Evolutionary conservation across 1,140 invertebrate species (phyloP).

Genomic region (Cryptotermes secundus): DNA sequence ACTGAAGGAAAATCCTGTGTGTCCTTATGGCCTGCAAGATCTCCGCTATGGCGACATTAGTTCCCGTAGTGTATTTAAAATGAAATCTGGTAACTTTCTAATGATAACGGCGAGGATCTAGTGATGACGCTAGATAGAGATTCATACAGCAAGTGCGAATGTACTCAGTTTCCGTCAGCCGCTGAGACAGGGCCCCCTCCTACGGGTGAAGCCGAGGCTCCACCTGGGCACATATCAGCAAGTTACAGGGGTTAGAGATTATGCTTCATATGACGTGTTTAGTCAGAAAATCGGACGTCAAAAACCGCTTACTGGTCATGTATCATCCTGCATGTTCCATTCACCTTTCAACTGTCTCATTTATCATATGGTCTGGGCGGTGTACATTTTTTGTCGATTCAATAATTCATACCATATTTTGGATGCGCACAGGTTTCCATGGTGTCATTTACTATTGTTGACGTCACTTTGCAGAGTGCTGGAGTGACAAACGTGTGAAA

Average conservation of each 20-base stretch:
- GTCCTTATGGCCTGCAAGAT: too few relatives aligned
- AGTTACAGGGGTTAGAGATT: background rate
- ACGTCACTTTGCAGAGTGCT: background rate
- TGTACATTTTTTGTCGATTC: background rate
- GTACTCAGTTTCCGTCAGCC: too few relatives aligned
- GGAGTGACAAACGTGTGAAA: background rate
- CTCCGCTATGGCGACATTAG: too few relatives aligned
- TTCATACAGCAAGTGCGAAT: too few relatives aligned
- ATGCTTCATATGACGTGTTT: background rate
- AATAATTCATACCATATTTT: slow-evolving; percentile 11
- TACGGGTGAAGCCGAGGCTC: background rate
- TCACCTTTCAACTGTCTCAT: background rate
- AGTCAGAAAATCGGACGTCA: background rate
- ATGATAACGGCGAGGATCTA: too few relatives aligned
- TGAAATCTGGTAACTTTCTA: too few relatives aligned
- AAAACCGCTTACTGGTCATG: background rate
- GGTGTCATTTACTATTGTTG: background rate
- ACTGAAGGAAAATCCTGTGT: too few relatives aligned
- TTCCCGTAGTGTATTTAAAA: too few relatives aligned
- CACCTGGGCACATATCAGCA: too few relatives aligned
- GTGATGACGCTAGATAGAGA: too few relatives aligned
- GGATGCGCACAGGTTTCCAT: background rate
- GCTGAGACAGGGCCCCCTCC: too few relatives aligned
- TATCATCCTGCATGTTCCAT: background rate
- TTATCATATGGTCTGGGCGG: background rate